Base-by-base conservation (phyloP, 1,140 invertebrate genomes). In the Chlorops oryzae region DNA sequence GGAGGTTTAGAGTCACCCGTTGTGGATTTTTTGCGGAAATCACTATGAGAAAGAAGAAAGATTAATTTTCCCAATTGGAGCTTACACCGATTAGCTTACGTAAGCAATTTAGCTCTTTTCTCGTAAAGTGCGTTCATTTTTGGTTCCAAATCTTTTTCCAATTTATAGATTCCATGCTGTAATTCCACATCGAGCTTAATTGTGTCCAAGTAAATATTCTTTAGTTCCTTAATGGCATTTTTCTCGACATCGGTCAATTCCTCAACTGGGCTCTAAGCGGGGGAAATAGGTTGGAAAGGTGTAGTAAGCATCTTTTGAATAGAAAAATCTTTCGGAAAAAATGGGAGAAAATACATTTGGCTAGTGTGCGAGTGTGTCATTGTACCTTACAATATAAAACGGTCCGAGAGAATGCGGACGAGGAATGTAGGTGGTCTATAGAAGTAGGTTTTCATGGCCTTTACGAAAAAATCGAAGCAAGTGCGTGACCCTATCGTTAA, bases 161-260 rank as follows among this genome's bases (percentile, higher is more conserved):
- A 74, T 37, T 81, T 80, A 71, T 95, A 91, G 24, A 96, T 83
- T 62, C 93, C 88, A 56, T 86, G 80, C 65, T 92, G 94, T 70
- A 95, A 92, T 60, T 90, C 81, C 2, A 87, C 83, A 73, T 96
- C 92, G 25, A 92, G 76, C 54, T 88, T 79, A 2, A 86, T 86
- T 13, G 81, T 78, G 56, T 88, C 80, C 47, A 90, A 65, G 66
- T 96, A 93, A 0, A 93, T 60, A 65, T 90, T 88, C 69, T 95
- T 95, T 28, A 96, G 71, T 9, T 91, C 90, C 62, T 86, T 87
- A 15, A 96, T 78, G 50, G 89, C 78, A 51, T 84, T 78, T 59
- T 84, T 84, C 0, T 92, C 83, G n/a, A 79, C 68, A 47, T 81
- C 77, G 35, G 86, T 55, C 9, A 47, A 63, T 39, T 56, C 52